A percentile compares a stretch with the other conserved stretches of the same genome.
Conservation (phyloP, 2,797 vertebrate species). For the Amphiprion clarkii region DNA sequence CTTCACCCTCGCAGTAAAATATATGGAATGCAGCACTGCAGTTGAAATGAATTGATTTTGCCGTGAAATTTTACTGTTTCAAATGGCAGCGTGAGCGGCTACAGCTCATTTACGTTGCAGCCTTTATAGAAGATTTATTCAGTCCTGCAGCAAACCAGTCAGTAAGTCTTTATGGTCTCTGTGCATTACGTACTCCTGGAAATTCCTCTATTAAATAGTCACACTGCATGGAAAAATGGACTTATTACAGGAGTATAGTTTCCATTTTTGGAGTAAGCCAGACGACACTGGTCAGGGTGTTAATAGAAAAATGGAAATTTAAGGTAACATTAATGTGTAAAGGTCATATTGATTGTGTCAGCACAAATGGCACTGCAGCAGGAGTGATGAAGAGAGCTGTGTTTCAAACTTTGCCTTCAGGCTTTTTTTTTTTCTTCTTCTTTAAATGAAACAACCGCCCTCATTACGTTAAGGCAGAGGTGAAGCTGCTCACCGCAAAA, state of each 20-base stretch:
- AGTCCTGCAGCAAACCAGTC: neutral
- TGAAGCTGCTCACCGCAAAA: constrained; percentile 13
- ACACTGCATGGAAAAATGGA: too few species aligned
- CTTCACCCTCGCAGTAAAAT: neutral
- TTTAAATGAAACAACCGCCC: constrained; percentile 40
- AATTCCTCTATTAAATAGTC: neutral
- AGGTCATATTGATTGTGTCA: constrained; percentile 57
- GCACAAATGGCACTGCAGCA: constrained; percentile 55
- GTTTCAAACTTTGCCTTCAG: constrained; percentile 17
- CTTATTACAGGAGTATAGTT: neutral
- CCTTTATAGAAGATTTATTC: neutral
- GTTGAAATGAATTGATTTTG: neutral
- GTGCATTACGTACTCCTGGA: neutral
- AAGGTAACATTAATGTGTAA: constrained; percentile 39
- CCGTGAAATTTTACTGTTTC: neutral
- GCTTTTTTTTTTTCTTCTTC: constrained; percentile 23
- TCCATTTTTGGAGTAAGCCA: neutral
- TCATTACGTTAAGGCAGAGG: constrained; percentile 27
- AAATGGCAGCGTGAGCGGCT: neutral
- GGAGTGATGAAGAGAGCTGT: constrained; percentile 22
- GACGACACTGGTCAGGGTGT: neutral
- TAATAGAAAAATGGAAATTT: constrained; percentile 44
- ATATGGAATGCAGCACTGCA: neutral
- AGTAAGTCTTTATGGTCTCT: neutral
- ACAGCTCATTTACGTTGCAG: neutral